Conservation (phyloP, 30 jellyfish, hydroid and myxozoan species). For the Aurelia aurita region DNA sequence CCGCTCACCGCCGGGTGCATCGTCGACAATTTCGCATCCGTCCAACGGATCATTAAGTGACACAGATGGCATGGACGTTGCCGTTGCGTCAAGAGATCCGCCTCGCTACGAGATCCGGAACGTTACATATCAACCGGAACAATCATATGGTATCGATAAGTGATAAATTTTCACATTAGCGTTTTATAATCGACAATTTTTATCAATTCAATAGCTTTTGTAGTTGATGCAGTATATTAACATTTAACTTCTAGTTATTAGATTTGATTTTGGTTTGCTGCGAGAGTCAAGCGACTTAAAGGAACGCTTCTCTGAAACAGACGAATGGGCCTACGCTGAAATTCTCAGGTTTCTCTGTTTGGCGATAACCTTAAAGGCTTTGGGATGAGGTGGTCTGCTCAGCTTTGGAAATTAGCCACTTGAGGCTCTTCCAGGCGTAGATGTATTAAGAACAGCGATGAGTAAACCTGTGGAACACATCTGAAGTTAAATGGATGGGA, state of each 20-base stretch:
- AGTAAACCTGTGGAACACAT: no score
- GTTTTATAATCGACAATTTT: slow-evolving; percentile 27
- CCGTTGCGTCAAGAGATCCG: slow-evolving; percentile 27
- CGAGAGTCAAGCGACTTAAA: no score
- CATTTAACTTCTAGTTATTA: slow-evolving; percentile 4
- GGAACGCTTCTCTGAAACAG: no score
- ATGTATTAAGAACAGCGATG: no score
- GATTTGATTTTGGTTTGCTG: not conserved
- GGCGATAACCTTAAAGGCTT: no score
- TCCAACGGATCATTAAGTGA: slow-evolving; percentile 57
- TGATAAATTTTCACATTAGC: slow-evolving; percentile 27
- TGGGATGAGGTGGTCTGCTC: no score
- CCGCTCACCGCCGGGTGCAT: slow-evolving; percentile 53
- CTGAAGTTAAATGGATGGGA: no score
- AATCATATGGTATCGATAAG: slow-evolving; percentile 42
- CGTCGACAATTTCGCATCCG: slow-evolving; percentile 22
- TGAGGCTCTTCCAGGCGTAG: no score
- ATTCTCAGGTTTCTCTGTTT: no score
- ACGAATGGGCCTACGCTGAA: no score
- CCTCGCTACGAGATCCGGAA: slow-evolving; percentile 57
- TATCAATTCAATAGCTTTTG: slow-evolving; percentile 52
- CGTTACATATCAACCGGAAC: slow-evolving; percentile 65
- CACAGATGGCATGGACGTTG: slow-evolving; percentile 29
- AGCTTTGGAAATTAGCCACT: no score
- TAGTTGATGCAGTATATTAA: slow-evolving; percentile 21